Base-by-base conservation (phyloP, 2,888 invertebrate species). In the Diaprepes abbreviatus region DNA sequence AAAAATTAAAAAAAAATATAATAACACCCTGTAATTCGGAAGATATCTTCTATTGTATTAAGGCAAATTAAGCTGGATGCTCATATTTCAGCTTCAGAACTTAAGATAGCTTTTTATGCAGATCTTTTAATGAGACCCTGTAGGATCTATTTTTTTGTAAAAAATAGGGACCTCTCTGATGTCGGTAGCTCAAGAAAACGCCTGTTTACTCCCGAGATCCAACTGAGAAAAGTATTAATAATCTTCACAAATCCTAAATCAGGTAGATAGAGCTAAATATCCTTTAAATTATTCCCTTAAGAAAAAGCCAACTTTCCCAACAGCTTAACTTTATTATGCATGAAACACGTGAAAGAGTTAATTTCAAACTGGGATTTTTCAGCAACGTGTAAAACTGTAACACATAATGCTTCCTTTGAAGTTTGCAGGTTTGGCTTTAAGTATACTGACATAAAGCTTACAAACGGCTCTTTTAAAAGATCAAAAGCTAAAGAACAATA, bases 401-500 rank as follows among this genome's bases (percentile, higher is more conserved):
- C 55, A 55, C 55, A 55, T 36, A 55, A 55, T 16, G 36, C 35
- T 24, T 12, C 9, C 35, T 38, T 55, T 55, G 35, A 38, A 55
- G 19, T 50, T 50, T 24, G 36, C 38, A 55, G 36, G 38, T 36
- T 21, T 36, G 55, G n/a, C 14, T 36, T 38, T 55, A 55, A 55
- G 38, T 35, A 36, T 21, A 24, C 12, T 21, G 36, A 4, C 21
- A 17, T 35, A 36, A 38, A 55, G 36, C 21, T 55, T 55, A 17
- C 24, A 35, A 35, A 54, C 35, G 19, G 35, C 55, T 55, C 55
- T 55, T 55, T 38, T 28, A 28, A 38, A 55, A 35, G 55, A 55
- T 55, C 55, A 55, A 35, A 55, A 38, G 17, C 19, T 35, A 55
- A 38, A 38, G 36, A 55, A 55, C 55, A 35, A 55, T 55, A 55